Evolutionary conservation across 2,113 vertebrate genomes (phyloP).

Genomic region (Erinaceus europaeus): DNA sequence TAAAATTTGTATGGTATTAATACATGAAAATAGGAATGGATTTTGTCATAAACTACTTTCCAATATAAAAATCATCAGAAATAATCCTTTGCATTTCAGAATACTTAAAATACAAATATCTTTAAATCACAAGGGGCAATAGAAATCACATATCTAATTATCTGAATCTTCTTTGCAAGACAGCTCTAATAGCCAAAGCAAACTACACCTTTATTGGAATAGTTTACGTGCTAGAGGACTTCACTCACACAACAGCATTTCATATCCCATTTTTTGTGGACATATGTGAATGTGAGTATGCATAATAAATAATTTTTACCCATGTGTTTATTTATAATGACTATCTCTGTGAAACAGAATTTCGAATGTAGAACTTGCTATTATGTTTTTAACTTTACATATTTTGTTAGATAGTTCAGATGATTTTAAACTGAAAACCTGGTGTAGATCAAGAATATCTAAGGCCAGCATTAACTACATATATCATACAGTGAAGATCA

Average conservation of each 20-base stretch:
- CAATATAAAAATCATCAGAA: constrained; percentile 22
- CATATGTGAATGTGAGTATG: not conserved
- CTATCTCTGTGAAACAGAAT: not conserved
- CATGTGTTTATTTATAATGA: not conserved
- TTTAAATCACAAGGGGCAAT: constrained; percentile 4
- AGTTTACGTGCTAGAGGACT: not conserved
- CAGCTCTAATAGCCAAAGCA: not conserved
- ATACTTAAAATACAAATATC: constrained; percentile 11
- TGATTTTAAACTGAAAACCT: not conserved
- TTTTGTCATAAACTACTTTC: constrained; percentile 13
- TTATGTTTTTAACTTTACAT: too few relatives aligned
- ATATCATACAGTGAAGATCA: not conserved
- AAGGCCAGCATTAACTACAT: not conserved
- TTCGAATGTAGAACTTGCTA: not conserved
- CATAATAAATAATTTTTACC: constrained; percentile 7
- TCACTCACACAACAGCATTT: not conserved
- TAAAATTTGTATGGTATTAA: not conserved
- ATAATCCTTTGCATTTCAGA: constrained; percentile 1
- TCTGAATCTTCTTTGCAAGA: not conserved
- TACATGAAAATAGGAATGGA: not conserved
- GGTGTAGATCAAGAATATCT: not conserved
- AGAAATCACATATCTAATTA: not conserved
- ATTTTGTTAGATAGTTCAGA: not conserved
- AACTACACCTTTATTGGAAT: not conserved
- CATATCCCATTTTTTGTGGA: not conserved